Conservation (phyloP, 2,797 vertebrate species). For the Botia kubotai region DNA sequence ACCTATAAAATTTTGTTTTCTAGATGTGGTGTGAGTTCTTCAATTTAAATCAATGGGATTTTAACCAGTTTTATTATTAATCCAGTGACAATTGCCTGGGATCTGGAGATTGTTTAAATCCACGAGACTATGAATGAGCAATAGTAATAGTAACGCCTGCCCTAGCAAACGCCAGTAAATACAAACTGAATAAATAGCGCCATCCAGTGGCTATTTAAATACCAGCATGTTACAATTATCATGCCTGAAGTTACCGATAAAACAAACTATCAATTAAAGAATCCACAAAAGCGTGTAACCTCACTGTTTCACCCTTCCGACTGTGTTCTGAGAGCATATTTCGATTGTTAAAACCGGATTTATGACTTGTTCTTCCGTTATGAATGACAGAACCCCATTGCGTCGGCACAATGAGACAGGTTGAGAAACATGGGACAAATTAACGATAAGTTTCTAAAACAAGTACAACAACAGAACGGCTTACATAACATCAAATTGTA, state of each 20-base stretch:
- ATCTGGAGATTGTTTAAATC: not conserved
- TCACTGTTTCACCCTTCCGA: not conserved
- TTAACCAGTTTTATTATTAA: too few species aligned
- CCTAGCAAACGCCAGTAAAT: not conserved
- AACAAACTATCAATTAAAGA: not conserved
- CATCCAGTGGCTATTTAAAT: slow-evolving; percentile 47
- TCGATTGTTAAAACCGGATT: slow-evolving; percentile 57
- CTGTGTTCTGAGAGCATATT: not conserved
- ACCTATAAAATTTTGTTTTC: too few species aligned
- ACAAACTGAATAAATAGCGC: slow-evolving; percentile 32
- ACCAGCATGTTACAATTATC: not conserved
- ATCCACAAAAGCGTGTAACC: not conserved
- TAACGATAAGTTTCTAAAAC: not conserved
- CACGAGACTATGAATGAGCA: not conserved
- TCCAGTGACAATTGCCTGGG: too few species aligned
- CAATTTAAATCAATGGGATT: too few species aligned
- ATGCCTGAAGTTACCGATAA: too few species aligned
- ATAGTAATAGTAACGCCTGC: not conserved
- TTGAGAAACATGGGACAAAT: not conserved
- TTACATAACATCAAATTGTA: not conserved
- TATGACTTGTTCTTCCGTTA: slow-evolving; percentile 38
- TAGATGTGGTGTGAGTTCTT: too few species aligned
- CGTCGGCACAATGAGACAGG: slow-evolving; percentile 13
- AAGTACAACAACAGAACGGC: not conserved
- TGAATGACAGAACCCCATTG: slow-evolving; percentile 37